Base-by-base conservation (phyloP, 2,888 invertebrate species). In the Netelia virgata region DNA sequence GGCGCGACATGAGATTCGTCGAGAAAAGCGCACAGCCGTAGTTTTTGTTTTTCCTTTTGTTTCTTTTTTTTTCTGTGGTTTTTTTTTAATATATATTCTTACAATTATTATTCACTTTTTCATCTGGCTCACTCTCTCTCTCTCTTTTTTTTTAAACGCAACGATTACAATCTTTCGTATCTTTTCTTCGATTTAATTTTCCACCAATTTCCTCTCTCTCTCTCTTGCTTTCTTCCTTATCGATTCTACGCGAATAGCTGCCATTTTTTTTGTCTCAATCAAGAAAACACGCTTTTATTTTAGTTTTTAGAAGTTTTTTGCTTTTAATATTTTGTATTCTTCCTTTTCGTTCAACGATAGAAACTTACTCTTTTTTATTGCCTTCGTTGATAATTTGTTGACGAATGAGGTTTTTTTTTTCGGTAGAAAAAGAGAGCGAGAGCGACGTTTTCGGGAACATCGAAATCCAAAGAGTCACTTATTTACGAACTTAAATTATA, bases 21-120 rank as follows among this genome's bases (percentile, higher is more conserved):
- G 81, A 72, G 83, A 85, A 85, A 82, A 86, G 84, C 79, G 84
- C 86, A 85, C 86, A 85, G 86, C 86, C 86, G 82, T 86, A 57
- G 14, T 73, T 79, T 61, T 78, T 47, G 63, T 77, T 75, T 18
- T 75, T 55, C 23, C 64, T 74, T 18, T 74, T 70, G 43, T 76
- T 59, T 41, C 11, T 28, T 83, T 59, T 63, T 73, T 50, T 53
- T 64, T 73, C n/a, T 57, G 23, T 16, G 18, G 0, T 6, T 47
- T 75, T 36, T 55, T 10, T n/a, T 41, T n/a, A 64, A 76, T 50
- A 72, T 23, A 6, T 50, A 1, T 43, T 57, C 66, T 75, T 59
- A 74, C 73, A 43, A 59, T 80, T 74, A 64, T 20, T 23, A 36
- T 75, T 72, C 23, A 66, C 18, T 57, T 76, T 64, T 63, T 59